Percentiles rank a stretch among this genome's conserved stretches.
These are phyloP conservation scores for Eurypyga helias DNA, from an alignment of 2,113 vertebrate species.

Conservation along the genomic window DNA sequence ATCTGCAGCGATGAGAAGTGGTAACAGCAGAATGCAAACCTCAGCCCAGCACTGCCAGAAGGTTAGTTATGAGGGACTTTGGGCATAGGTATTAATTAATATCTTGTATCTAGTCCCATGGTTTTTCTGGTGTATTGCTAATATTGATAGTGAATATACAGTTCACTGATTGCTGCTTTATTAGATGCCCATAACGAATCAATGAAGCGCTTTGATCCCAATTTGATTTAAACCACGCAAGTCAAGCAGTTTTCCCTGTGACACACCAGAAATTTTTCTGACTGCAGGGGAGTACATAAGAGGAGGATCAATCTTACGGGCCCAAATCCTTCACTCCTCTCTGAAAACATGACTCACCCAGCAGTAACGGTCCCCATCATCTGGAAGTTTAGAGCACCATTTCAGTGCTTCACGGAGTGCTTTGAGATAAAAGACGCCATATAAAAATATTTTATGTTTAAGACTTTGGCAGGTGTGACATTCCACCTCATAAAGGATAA, in stretches of 20 bases:
- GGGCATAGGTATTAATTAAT: neutral
- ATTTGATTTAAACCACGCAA: neutral
- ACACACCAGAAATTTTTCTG: neutral
- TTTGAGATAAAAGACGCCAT: neutral
- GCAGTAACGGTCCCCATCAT: neutral
- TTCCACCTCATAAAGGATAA: neutral
- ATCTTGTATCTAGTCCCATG: neutral
- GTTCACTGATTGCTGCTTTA: accelerated
- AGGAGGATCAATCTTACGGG: neutral
- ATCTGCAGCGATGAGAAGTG: neutral
- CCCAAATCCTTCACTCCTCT: neutral
- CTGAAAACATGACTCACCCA: neutral
- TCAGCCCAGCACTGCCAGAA: neutral
- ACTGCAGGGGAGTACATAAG: neutral
- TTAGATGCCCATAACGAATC: neutral
- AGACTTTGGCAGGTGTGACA: neutral
- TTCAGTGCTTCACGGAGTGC: neutral
- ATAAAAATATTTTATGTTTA: neutral
- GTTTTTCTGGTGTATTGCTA: neutral
- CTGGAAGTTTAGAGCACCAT: neutral
- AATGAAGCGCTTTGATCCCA: neutral
- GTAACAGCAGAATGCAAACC: neutral
- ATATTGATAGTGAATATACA: neutral
- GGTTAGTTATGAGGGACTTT: neutral
- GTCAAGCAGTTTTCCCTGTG: neutral